phyloP scores from a whole-genome alignment of 2,113 vertebrate species.

The Trogon melanurus region DNA sequence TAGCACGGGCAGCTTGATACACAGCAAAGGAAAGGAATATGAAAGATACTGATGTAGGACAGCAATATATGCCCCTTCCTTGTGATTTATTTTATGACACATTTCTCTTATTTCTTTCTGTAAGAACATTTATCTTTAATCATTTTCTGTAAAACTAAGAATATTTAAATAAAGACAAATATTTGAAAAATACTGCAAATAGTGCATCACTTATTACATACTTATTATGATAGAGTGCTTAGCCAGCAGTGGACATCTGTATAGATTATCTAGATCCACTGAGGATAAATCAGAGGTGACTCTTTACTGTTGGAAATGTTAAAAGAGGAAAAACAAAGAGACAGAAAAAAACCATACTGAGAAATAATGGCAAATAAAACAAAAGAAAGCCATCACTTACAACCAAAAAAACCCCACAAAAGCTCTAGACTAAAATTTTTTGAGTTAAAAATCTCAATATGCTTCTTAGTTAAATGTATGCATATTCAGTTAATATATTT shows the following conservation, averaged over 20 bases:
- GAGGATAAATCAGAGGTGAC: not conserved
- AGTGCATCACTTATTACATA: not conserved
- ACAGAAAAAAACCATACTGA: not conserved
- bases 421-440: not conserved
- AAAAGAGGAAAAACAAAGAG: not conserved
- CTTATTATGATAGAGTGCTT: not conserved
- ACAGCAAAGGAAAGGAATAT: not conserved
- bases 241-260: not conserved
- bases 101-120: not conserved
- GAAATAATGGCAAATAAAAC: not conserved
- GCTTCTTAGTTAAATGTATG: not conserved
- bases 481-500: not conserved
- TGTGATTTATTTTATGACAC: not conserved
- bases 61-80: not conserved
- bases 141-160: not conserved
- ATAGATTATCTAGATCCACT: not conserved
- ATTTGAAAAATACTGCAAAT: not conserved
- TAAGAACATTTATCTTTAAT: not conserved
- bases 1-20: not conserved
- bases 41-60: not conserved
- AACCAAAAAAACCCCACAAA: not conserved
- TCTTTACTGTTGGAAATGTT: not conserved
- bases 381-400: fast-evolving
- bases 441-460: not conserved
- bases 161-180: not conserved